These are phyloP conservation scores for Caiman crocodilus DNA, from an alignment of 2,797 vertebrate genomes.

Conservation along the genomic window DNA sequence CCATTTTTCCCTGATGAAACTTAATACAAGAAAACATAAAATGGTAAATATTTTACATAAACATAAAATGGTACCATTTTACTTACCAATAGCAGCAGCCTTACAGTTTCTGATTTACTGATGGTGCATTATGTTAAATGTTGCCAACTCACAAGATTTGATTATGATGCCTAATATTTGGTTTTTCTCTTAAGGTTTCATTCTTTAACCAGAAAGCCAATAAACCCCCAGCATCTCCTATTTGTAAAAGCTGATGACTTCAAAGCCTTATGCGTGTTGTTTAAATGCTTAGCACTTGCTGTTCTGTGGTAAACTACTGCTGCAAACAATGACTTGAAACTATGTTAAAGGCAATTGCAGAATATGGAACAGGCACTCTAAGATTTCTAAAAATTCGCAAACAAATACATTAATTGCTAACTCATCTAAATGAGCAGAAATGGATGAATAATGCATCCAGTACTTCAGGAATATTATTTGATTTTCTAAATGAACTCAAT, in stretches of 20 bases:
- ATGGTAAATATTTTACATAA: no score
- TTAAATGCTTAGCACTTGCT: not conserved
- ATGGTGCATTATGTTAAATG: not conserved
- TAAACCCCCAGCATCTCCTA: not conserved
- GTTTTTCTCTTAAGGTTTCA: no score
- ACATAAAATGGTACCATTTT: no score
- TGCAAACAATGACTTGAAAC: not conserved
- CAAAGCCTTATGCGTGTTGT: not conserved
- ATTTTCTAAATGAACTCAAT: not conserved
- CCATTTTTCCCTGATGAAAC: not conserved
- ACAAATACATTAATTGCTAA: not conserved
- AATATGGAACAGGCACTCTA: not conserved
- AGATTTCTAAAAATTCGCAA: not conserved
- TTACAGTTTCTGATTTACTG: not conserved
- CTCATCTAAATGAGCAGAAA: not conserved
- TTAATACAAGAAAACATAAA: rapidly evolving
- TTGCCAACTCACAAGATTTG: not conserved
- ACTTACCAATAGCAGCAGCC: no score
- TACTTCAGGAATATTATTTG: not conserved
- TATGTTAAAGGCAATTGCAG: not conserved
- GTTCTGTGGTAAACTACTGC: not conserved
- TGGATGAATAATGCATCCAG: not conserved
- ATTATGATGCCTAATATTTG: not conserved
- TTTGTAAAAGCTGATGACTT: not conserved
- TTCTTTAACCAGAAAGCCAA: not conserved